Evolutionary conservation across 2,797 vertebrate genomes (phyloP).

Genomic region (Coregonus ussuriensis): DNA sequence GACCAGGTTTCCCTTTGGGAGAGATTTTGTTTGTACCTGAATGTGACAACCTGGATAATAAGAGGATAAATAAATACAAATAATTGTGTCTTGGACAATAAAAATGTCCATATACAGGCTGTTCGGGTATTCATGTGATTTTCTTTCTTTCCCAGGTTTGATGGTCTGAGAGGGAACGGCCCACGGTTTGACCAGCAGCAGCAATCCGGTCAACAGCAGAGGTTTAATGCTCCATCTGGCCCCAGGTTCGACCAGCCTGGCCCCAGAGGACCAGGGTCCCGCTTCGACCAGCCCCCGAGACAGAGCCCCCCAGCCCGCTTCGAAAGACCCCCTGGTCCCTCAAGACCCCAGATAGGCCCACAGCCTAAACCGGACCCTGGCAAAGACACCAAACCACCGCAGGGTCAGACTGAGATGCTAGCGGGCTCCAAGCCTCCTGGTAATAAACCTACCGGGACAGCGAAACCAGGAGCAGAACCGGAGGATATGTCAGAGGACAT

Average conservation of each 20-base stretch:
- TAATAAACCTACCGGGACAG: slow-evolving; percentile 20
- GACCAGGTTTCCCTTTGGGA: too few species aligned
- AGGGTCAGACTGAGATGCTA: slow-evolving; percentile 28
- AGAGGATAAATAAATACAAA: too few species aligned
- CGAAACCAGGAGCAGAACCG: slow-evolving; percentile 28
- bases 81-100: too few species aligned
- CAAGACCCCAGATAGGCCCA: slow-evolving; percentile 5
- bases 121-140: not conserved
- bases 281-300: slow-evolving; percentile 44
- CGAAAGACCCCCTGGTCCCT: slow-evolving; percentile 48
- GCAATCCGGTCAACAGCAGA: slow-evolving; percentile 30
- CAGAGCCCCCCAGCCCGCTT: slow-evolving; percentile 48
- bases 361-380: slow-evolving; percentile 44
- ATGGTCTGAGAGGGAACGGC: slow-evolving; percentile 78
- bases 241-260: slow-evolving; percentile 68
- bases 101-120: too few species aligned
- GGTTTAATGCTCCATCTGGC: slow-evolving; percentile 69
- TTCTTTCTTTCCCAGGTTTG: slow-evolving; percentile 78
- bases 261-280: slow-evolving; percentile 32
- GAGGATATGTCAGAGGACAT: slow-evolving; percentile 72
- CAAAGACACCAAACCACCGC: slow-evolving; percentile 27
- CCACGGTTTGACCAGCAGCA: slow-evolving; percentile 75
- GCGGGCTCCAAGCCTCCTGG: slow-evolving; percentile 35
- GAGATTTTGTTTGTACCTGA: too few species aligned
- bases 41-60: too few species aligned